phyloP scores from a whole-genome alignment of 2,888 invertebrate species.

The Branchellion lobata region DNA sequence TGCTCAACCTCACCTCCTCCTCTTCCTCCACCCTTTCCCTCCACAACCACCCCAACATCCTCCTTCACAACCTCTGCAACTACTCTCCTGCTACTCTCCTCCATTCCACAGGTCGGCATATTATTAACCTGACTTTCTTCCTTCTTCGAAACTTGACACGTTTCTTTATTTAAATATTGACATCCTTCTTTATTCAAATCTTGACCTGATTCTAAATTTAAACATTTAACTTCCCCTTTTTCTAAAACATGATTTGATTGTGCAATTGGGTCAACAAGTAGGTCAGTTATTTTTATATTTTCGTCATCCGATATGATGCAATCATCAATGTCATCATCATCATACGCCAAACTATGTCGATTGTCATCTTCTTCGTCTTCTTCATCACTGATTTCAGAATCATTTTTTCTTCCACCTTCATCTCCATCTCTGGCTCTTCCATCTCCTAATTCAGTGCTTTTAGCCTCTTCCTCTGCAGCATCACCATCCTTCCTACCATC shows the following conservation, averaged over 20 bases:
- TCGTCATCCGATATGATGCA: neutral
- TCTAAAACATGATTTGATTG: neutral
- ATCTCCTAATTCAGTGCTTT: neutral
- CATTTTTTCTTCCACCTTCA: neutral
- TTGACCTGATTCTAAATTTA: too few species aligned
- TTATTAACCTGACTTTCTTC: too few species aligned
- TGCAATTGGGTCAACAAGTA: neutral
- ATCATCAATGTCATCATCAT: conserved; percentile 24
- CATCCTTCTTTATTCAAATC: too few species aligned
- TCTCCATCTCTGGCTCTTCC: neutral
- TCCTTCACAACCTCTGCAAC: too few species aligned
- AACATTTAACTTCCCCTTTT: neutral
- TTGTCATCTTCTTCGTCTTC: conserved; percentile 16
- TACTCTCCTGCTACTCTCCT: too few species aligned
- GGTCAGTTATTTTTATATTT: neutral
- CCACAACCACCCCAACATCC: too few species aligned
- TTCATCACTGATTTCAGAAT: neutral
- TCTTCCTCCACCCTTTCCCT: too few species aligned
- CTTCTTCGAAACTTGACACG: too few species aligned
- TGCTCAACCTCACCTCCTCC: too few species aligned
- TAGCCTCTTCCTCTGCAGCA: neutral
- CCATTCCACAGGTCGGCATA: too few species aligned
- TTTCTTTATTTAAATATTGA: too few species aligned
- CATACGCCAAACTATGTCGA: conserved; percentile 3
- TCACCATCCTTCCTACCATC: neutral